A percentile compares a stretch with the other conserved stretches of the same genome.
Conservation (phyloP, 2,888 invertebrate species). For the Achlya flavicornis region DNA sequence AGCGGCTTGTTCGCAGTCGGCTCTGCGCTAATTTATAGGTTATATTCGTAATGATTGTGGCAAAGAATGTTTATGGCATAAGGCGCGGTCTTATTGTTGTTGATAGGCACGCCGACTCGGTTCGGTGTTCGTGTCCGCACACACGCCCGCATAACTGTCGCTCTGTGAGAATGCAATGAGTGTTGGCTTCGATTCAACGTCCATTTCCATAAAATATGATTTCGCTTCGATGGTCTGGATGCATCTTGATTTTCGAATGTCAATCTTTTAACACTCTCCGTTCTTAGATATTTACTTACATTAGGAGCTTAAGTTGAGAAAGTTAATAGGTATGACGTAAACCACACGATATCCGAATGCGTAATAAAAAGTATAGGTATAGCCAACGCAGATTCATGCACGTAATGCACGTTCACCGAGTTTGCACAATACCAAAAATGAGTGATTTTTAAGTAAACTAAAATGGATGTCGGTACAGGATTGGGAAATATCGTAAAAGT, state of each 20-base stretch:
- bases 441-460: slow-evolving; percentile 53
- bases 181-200: slow-evolving; percentile 75
- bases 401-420: slow-evolving; percentile 32
- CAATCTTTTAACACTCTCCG: slow-evolving; percentile 53
- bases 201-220: slow-evolving; percentile 80
- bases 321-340: slow-evolving; percentile 50
- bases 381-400: slow-evolving; percentile 23
- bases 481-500: slow-evolving; percentile 60
- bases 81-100: slow-evolving; percentile 81
- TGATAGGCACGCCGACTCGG: slow-evolving; percentile 58
- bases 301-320: slow-evolving; percentile 51
- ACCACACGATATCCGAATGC: slow-evolving; percentile 44
- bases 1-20: slow-evolving; percentile 63
- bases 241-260: slow-evolving; percentile 49
- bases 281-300: slow-evolving; percentile 23
- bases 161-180: slow-evolving; percentile 66
- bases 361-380: slow-evolving; percentile 39
- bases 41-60: slow-evolving; percentile 79
- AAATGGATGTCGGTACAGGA: slow-evolving; percentile 53
- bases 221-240: slow-evolving; percentile 63
- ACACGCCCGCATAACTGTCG: slow-evolving; percentile 73
- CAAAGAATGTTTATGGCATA: slow-evolving; percentile 80
- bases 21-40: slow-evolving; percentile 77
- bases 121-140: slow-evolving; percentile 57
- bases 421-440: slow-evolving; percentile 50